phyloP scores from a whole-genome alignment of 2,113 vertebrate species.

The Leptocoma aspasia region DNA sequence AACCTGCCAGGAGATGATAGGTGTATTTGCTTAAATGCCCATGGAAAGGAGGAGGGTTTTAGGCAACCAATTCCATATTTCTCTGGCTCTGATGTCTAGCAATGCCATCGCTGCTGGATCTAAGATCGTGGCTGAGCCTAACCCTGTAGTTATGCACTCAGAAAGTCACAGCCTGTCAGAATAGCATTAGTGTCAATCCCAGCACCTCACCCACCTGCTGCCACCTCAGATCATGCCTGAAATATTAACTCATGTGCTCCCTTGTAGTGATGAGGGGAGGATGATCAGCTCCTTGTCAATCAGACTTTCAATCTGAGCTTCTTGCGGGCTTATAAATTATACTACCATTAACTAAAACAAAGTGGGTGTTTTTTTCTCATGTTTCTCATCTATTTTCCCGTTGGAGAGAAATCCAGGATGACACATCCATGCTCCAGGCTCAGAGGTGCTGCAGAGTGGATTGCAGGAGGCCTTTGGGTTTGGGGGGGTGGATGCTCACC shows the following conservation, averaged over 20 bases:
- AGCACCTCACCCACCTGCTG: not conserved
- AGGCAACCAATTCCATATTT: not conserved
- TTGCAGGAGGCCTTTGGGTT: not conserved
- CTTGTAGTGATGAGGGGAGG: not conserved
- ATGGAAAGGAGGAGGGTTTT: not conserved
- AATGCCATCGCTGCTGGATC: not conserved
- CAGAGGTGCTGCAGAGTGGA: not conserved
- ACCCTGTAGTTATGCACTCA: not conserved
- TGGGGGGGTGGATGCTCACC: not conserved
- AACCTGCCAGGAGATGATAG: not conserved
- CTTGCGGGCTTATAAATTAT: not conserved
- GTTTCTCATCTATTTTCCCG: not conserved
- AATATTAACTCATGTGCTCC: not conserved
- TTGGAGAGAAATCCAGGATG: not conserved
- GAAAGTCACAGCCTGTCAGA: conserved; percentile 37
- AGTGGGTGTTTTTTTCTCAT: not conserved
- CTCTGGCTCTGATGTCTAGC: not conserved
- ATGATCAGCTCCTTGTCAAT: conserved; percentile 13
- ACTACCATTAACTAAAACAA: conserved; percentile 13
- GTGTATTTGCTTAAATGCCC: not conserved
- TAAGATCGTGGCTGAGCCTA: not conserved
- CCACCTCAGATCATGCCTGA: not conserved
- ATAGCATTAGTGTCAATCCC: not conserved
- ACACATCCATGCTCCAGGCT: not conserved
- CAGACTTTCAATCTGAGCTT: not conserved